Base-by-base conservation (phyloP, 2,888 invertebrate genomes). In the Mechanitis messenoides region DNA sequence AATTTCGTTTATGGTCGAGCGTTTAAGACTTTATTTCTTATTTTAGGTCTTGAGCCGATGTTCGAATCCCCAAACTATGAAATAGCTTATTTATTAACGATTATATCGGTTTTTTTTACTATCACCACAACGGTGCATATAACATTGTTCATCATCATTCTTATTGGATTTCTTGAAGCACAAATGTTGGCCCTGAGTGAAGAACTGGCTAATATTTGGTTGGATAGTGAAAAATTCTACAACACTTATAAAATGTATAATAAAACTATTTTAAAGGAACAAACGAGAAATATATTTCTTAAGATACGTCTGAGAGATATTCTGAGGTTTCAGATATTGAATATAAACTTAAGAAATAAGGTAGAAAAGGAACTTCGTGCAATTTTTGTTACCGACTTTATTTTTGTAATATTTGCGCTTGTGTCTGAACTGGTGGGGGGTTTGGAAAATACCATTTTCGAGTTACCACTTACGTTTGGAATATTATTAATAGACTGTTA, bases 41-140 rank as follows among this genome's bases (percentile, higher is more conserved):
- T 47, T 47, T 47, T 73, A 84, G 84, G 83, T 64, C 63, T 83
- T 3, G 79, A 83, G 46, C 84, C 84, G 6, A 79, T 77, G 72
- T 67, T 71, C 2, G 74, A 80, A 61, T 72, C 79, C 2, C 83
- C 84, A 1, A 80, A 83, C 68, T 83, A 76, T 58, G 80, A 84
- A 66, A 72, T 83, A 53, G 76, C 76, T 0, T 70, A 69, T 12
- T 38, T 67, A 2, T 3, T 77, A 2, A 68, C 67, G 53, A 56
- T 63, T 1, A 56, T 69, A 0, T 68, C 69, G 3, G 70, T 77
- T 0, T 58, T 65, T 3, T 74, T 77, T 42, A 70, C 73, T 0
- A 74, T 74, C 33, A 80, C 74, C 56, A 58, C 71, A 1, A 72
- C 78, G 0, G 76, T 77, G 0, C 78, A 73, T 59, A 71, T 80